Evolutionary conservation across 1,140 invertebrate genomes (phyloP).

Genomic region (Elysia chlorotica): DNA sequence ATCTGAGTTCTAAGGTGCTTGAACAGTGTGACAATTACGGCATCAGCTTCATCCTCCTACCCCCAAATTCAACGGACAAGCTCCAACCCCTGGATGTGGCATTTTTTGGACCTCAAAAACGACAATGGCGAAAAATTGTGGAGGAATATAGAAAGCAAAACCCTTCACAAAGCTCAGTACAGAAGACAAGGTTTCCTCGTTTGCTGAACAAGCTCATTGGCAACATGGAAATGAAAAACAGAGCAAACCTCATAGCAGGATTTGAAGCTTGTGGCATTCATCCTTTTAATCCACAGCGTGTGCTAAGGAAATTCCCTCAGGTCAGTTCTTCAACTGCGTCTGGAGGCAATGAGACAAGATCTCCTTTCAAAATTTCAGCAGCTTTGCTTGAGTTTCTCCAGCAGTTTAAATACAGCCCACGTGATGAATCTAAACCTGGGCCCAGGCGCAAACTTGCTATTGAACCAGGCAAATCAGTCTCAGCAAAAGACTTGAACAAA

Average conservation of each 20-base stretch:
- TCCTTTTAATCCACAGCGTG: neutral
- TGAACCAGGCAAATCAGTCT: too few relatives aligned
- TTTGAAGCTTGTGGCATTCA: neutral
- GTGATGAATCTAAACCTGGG: too few relatives aligned
- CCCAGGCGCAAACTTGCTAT: too few relatives aligned
- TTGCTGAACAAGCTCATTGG: neutral
- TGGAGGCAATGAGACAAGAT: too few relatives aligned
- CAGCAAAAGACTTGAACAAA: too few relatives aligned
- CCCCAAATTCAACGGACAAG: conserved; percentile 35
- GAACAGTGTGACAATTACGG: conserved; percentile 21
- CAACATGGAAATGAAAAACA: neutral
- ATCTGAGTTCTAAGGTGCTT: conserved; percentile 29
- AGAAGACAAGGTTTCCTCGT: neutral
- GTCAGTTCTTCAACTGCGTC: too few relatives aligned
- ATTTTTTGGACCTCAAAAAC: neutral
- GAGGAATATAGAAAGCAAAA: neutral
- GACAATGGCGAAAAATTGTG: neutral
- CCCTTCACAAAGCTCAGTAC: neutral
- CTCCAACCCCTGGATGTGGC: conserved; percentile 34
- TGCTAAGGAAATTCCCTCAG: too few relatives aligned
- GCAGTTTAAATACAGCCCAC: too few relatives aligned
- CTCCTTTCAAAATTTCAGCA: too few relatives aligned
- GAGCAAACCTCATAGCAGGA: neutral
- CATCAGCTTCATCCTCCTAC: conserved; percentile 31
- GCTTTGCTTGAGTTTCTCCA: too few relatives aligned